A percentile compares a stretch with the other conserved stretches of the same genome.
Conservation (phyloP, 2,888 invertebrate genomes). For the Drosophila merina region DNA sequence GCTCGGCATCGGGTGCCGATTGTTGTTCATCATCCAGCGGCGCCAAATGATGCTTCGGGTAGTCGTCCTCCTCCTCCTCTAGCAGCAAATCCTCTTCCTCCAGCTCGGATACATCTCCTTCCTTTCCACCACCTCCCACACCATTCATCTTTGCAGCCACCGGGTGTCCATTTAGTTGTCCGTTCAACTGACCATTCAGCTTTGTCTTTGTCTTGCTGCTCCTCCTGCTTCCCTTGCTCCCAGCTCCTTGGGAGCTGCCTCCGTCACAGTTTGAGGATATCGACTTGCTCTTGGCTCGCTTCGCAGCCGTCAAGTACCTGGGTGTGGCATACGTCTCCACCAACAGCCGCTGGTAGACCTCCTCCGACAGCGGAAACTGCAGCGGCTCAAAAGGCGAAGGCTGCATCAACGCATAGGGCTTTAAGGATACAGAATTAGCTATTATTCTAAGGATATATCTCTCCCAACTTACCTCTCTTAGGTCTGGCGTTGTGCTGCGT, state of each 20-base stretch:
- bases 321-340: slow-evolving; percentile 64
- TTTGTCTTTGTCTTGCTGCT: slow-evolving; percentile 60
- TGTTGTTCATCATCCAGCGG: slow-evolving; percentile 67
- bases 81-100: slow-evolving; percentile 52
- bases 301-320: slow-evolving; percentile 14
- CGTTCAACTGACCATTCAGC: slow-evolving; percentile 28
- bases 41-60: slow-evolving; percentile 75
- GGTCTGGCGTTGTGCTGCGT: slow-evolving; percentile 85
- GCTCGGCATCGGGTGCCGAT: slow-evolving; percentile 18
- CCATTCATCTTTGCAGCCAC: slow-evolving; percentile 20
- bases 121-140: not conserved
- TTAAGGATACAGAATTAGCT: too few species aligned
- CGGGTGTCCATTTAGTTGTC: slow-evolving; percentile 21
- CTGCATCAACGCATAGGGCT: slow-evolving; percentile 81
- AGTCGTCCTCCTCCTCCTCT: slow-evolving; percentile 71
- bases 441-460: too few species aligned
- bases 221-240: slow-evolving; percentile 55
- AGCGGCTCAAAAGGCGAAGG: slow-evolving; percentile 90
- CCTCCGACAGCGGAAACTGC: slow-evolving; percentile 90
- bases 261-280: slow-evolving; percentile 64
- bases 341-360: slow-evolving; percentile 88
- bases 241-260: slow-evolving; percentile 23
- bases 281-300: slow-evolving; percentile 68
- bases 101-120: slow-evolving; percentile 40
- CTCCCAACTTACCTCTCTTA: slow-evolving; percentile 81